Conservation (phyloP, 2,888 invertebrate genomes). For the Carterocephalus palaemon region DNA sequence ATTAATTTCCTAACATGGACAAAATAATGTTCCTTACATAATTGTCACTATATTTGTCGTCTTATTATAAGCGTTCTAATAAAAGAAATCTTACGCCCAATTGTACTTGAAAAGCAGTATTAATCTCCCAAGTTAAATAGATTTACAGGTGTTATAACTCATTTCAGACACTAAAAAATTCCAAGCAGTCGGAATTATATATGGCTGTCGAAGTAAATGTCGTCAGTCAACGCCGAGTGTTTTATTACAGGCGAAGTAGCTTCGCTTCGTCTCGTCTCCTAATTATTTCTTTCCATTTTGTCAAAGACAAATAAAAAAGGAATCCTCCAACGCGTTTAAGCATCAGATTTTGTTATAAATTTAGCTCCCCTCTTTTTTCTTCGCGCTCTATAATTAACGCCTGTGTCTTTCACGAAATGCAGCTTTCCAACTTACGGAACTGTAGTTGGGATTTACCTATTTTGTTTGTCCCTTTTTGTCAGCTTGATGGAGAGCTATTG, state of each 20-base stretch:
- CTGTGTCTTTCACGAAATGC: slow-evolving; percentile 43
- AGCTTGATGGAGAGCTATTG: too few relatives aligned
- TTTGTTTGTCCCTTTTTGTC: too few relatives aligned
- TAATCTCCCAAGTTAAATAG: slow-evolving; percentile 30
- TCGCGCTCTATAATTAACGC: slow-evolving; percentile 55
- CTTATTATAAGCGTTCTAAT: too few relatives aligned
- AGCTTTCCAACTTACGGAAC: slow-evolving; percentile 30
- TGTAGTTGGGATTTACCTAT: slow-evolving; percentile 1
- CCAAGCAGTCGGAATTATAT: slow-evolving; percentile 40
- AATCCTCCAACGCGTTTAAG: slow-evolving; percentile 51
- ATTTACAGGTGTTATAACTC: slow-evolving; percentile 53
- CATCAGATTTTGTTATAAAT: slow-evolving; percentile 71
- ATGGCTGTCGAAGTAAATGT: slow-evolving; percentile 47
- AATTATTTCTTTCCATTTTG: slow-evolving; percentile 71
- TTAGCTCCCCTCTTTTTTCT: slow-evolving; percentile 56
- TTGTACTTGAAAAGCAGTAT: slow-evolving; percentile 6
- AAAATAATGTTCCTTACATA: too few relatives aligned
- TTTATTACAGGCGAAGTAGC: slow-evolving; percentile 61
- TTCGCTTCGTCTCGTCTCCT: slow-evolving; percentile 62
- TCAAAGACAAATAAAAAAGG: slow-evolving; percentile 61
- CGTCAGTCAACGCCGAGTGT: slow-evolving; percentile 65
- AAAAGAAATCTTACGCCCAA: too few relatives aligned
- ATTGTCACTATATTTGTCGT: too few relatives aligned
- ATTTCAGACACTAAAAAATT: slow-evolving; percentile 49
- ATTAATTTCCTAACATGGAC: too few relatives aligned